These are phyloP conservation scores for Pseudomyrmex dendroicus DNA, from an alignment of 1,140 invertebrate species.

Conservation along the genomic window DNA sequence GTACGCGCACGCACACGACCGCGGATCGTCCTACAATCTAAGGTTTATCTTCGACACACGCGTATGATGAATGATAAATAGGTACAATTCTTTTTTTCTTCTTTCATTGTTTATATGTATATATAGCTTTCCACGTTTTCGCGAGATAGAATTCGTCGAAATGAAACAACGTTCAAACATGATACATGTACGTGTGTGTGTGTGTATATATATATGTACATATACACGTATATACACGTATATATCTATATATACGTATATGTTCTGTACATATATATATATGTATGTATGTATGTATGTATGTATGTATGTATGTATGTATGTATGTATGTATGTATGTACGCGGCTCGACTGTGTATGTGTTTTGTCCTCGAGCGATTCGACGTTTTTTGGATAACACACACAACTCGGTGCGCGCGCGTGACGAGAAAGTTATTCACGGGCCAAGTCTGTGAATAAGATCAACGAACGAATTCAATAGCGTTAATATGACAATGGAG, in stretches of 20 bases:
- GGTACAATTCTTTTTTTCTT: conserved; percentile 43
- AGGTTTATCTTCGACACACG: conserved; percentile 56
- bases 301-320: background rate
- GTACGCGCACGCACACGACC: background rate
- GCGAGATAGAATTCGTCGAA: conserved; percentile 47
- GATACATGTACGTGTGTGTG: conserved; percentile 43
- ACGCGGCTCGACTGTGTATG: too few relatives aligned
- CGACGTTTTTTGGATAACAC: too few relatives aligned
- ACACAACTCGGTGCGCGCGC: too few relatives aligned
- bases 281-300: too few relatives aligned
- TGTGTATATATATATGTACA: background rate
- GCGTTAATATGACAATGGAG: background rate
- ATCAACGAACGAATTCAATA: conserved; percentile 6
- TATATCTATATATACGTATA: too few relatives aligned
- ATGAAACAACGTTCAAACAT: conserved; percentile 69
- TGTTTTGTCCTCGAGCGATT: background rate
- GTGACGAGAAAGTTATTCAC: too few relatives aligned
- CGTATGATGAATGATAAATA: conserved; percentile 61
- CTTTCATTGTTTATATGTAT: conserved; percentile 45
- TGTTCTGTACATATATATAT: background rate
- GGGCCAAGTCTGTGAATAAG: background rate
- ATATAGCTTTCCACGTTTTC: conserved; percentile 48
- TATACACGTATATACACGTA: background rate
- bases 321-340: too few relatives aligned
- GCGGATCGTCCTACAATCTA: conserved; percentile 66